A percentile compares a stretch with the other conserved stretches of the same genome.
These are phyloP conservation scores for Cyclophora albipunctata DNA, from an alignment of 2,888 invertebrate genomes.

Conservation along the genomic window DNA sequence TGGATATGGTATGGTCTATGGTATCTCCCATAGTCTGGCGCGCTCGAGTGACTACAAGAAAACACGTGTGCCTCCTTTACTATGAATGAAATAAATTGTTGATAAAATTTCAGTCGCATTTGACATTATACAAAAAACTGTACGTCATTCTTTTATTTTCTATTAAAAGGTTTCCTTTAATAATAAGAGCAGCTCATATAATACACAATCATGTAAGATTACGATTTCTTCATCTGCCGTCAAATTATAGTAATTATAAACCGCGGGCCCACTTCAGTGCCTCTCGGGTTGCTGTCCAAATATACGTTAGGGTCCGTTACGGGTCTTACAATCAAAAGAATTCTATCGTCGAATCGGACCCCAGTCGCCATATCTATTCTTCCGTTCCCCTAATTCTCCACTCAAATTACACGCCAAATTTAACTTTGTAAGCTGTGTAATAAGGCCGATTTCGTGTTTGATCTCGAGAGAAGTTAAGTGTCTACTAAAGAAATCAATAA, in stretches of 20 bases:
- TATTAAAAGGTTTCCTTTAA: too few species aligned
- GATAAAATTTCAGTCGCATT: too few species aligned
- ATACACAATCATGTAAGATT: slow-evolving; percentile 12
- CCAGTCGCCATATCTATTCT: slow-evolving; percentile 63
- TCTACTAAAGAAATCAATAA: slow-evolving; percentile 68
- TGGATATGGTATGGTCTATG: too few species aligned
- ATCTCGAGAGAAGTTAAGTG: slow-evolving; percentile 49
- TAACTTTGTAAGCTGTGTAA: slow-evolving; percentile 6
- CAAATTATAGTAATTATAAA: slow-evolving; percentile 74
- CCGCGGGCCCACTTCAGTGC: slow-evolving; percentile 61
- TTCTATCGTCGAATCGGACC: slow-evolving; percentile 60
- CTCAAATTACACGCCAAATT: slow-evolving; percentile 14
- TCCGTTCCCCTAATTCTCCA: slow-evolving; percentile 49
- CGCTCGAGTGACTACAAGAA: too few species aligned
- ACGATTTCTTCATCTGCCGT: slow-evolving; percentile 56
- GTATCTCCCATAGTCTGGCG: too few species aligned
- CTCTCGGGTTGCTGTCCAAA: slow-evolving; percentile 73
- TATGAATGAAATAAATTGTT: too few species aligned
- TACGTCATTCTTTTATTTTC: too few species aligned
- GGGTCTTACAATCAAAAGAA: slow-evolving; percentile 62
- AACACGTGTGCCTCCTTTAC: too few species aligned
- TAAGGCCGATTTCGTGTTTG: slow-evolving; percentile 20
- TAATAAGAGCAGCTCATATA: background rate
- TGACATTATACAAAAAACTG: too few species aligned
- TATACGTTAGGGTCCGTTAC: slow-evolving; percentile 74